A percentile compares a stretch with the other conserved stretches of the same genome.
Evolutionary conservation across 2,888 invertebrate species (phyloP).

Genomic region (Nomada ruficornis): DNA sequence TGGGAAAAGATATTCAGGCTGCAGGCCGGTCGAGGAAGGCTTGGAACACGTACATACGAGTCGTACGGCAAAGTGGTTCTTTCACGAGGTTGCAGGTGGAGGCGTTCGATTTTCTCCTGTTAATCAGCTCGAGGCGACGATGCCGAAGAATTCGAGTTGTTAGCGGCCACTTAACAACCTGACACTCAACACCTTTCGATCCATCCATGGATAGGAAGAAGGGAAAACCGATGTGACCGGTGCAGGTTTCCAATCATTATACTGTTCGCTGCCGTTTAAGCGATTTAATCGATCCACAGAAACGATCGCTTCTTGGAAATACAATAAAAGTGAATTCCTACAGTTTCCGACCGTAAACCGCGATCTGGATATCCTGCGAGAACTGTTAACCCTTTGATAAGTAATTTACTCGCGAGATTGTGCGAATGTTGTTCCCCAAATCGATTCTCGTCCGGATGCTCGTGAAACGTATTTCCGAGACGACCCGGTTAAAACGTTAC

Average conservation of each 20-base stretch:
- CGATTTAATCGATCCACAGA: conserved; percentile 12
- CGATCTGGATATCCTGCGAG: no score
- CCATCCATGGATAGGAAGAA: conserved; percentile 18
- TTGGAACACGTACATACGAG: conserved; percentile 10
- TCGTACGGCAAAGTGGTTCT: conserved; percentile 47
- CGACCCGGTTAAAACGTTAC: no score
- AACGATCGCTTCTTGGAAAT: conserved; percentile 2
- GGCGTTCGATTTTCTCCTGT: conserved; percentile 55
- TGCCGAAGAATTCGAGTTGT: conserved; percentile 56
- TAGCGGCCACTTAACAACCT: conserved; percentile 64
- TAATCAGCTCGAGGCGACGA: conserved; percentile 52
- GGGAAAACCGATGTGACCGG: conserved; percentile 19
- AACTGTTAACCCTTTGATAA: neutral
- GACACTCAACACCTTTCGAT: conserved; percentile 57
- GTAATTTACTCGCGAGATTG: no score
- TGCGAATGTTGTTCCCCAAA: no score
- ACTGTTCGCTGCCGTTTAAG: neutral
- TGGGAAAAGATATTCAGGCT: neutral
- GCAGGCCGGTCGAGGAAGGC: neutral
- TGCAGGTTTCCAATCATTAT: conserved; percentile 15
- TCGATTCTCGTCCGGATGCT: no score
- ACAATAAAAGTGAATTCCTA: neutral
- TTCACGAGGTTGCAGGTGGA: conserved; percentile 15
- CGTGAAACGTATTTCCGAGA: no score
- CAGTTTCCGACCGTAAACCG: neutral